Evolutionary conservation across 1,140 invertebrate species (phyloP).

Genomic region (Drosophila hydei): DNA sequence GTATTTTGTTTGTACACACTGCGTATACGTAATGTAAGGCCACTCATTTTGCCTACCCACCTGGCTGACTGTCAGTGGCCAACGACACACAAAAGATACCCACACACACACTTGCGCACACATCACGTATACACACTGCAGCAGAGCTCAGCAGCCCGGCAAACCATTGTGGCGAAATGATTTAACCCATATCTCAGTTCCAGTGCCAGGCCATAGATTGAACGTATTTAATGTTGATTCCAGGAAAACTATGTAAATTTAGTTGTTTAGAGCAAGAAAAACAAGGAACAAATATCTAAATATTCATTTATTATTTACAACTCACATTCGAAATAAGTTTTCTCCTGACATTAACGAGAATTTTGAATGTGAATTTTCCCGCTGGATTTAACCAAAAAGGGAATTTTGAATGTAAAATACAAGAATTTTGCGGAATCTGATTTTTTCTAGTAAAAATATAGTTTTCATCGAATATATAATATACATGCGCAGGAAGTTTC

Average conservation of each 20-base stretch:
- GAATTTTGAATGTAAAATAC: too few relatives aligned
- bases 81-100: conserved; percentile 43
- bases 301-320: too few relatives aligned
- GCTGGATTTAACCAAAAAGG: too few relatives aligned
- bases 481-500: too few relatives aligned
- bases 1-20: conserved; percentile 79
- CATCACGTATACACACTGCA: conserved; percentile 53
- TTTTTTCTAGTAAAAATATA: background rate
- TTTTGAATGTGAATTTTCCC: too few relatives aligned
- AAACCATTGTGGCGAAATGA: conserved; percentile 55
- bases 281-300: too few relatives aligned
- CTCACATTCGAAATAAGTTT: too few relatives aligned
- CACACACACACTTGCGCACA: conserved; percentile 15
- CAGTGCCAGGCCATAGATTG: too few relatives aligned
- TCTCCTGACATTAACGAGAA: too few relatives aligned
- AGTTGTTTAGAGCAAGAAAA: too few relatives aligned
- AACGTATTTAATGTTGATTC: conserved; percentile 11
- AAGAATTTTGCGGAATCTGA: too few relatives aligned
- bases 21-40: conserved; percentile 77
- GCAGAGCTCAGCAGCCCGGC: conserved; percentile 54
- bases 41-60: conserved; percentile 69
- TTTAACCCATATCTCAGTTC: conserved; percentile 60
- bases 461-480: too few relatives aligned
- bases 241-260: background rate
- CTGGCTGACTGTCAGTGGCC: conserved; percentile 57